Evolutionary conservation across 1,140 invertebrate genomes (phyloP), one percentile per base, ranked within the genome.

Genomic region (Brachionus sp.): DNA sequence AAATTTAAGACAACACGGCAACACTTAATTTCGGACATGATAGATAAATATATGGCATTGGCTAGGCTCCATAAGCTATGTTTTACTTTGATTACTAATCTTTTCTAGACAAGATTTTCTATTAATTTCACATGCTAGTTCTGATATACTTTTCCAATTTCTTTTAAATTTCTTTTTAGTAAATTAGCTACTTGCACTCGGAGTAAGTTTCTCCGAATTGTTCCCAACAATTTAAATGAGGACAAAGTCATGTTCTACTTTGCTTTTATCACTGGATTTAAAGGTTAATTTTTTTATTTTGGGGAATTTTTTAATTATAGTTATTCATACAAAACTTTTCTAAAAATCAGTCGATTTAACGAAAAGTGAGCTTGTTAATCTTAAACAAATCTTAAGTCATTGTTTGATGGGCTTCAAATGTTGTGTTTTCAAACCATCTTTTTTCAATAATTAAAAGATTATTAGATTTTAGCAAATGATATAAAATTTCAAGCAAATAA

Each of bases 401-500:
- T 57, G 50, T 57, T 57, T 57, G 50, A 57, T 19, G 50, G 50
- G 50, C 50, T 57, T 57, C 50, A 57, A 57, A 57, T 57, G 50
- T 57, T 57, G 50, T 57, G 50, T 16, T 57, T 57, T 57, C 50
- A 57, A 57, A 57, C 50, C 50, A 57, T 57, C 50, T 57, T 57
- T 57, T 7, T 57, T 57, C 16, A 25, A 57, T 57, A 57, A 57
- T 57, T 57, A 57, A 57, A 57, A 57, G 50, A 57, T 57, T 57
- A 57, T 57, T 57, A 57, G 50, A 57, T 57, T 57, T 57, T 57
- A 7, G 50, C 50, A 57, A 57, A 57, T 57, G 50, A 57, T 57
- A 57, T 57, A 57, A 57, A 57, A 57, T 57, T 57, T 57, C 50
- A 57, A 57, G 50, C 50, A 57, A 57, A 57, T 57, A 57, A 57